phyloP scores from a whole-genome alignment of 2,113 vertebrate species.

The Eidolon helvum region DNA sequence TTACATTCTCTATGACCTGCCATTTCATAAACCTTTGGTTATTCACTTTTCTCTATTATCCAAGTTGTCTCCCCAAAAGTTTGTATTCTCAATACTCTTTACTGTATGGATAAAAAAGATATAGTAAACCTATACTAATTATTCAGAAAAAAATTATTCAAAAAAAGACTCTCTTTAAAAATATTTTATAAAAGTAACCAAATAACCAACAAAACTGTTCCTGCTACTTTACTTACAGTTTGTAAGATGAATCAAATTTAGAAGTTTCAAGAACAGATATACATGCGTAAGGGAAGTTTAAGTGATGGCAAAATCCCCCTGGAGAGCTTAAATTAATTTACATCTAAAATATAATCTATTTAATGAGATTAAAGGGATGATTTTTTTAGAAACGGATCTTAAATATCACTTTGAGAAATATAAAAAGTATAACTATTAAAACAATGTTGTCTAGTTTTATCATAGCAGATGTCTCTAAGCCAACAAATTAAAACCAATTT shows the following conservation, averaged over 20 bases:
- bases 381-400: neutral
- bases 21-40: neutral
- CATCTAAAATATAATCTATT: neutral
- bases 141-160: neutral
- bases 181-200: neutral
- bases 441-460: neutral
- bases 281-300: neutral
- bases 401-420: neutral
- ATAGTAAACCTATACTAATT: neutral
- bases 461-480: neutral
- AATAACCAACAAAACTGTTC: neutral
- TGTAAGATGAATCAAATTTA: neutral
- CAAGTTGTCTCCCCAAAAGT: neutral
- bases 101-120: neutral
- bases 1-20: neutral
- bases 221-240: neutral
- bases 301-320: neutral
- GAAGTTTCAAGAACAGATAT: neutral
- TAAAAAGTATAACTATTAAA: neutral
- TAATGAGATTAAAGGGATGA: neutral
- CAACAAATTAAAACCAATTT: neutral
- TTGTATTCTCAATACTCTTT: neutral
- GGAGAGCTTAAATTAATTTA: constrained; percentile 8
- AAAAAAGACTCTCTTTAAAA: constrained; percentile 4
- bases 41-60: neutral